Base-by-base conservation (phyloP, 2,888 invertebrate genomes). In the Oligia latruncula region DNA sequence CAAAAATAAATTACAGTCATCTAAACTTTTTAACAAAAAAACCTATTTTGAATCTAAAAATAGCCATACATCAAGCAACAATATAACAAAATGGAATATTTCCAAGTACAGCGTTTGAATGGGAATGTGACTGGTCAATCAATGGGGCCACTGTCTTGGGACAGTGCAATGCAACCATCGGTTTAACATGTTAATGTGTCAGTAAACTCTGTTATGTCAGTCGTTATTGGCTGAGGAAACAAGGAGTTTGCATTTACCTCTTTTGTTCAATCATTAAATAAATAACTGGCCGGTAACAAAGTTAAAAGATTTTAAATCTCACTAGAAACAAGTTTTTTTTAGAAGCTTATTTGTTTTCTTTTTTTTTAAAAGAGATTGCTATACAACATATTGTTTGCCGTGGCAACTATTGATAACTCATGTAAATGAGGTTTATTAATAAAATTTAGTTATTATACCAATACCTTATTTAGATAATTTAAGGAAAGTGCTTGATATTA, bases 201-300 rank as follows among this genome's bases (percentile, higher is more conserved):
- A 90, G 90, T 89, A 85, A 85, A 90, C 86, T 82, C 82, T 82
- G 87, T 90, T 90, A 88, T 87, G 87, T 90, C 86, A 87, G 78
- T 77, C 20, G 1, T 86, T 84, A 84, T 82, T 85, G 64, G 72
- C 68, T 80, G 65, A 49, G 68, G 70, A 77, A 85, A 82, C 68
- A 86, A 82, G 75, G 52, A 81, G 81, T 79, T 77, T 74, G 58
- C 64, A 78, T 75, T 88, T 60, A 58, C 55, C 85, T 74, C 17
- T 67, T 85, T 72, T 46, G 40, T 67, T 58, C 15, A 49, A 71
- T 40, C 5, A 49, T 62, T 55, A 6, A 55, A 43, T 74, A 23
- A 46, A 49, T 71, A 43, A 72, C 85, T 75, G 62, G 85, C 58
- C 0, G 1, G 65, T 62, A n/a, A 71, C 23, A 67, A 71, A 52